These are phyloP conservation scores for Nephrotoma appendiculata DNA, from an alignment of 2,888 invertebrate species.

Conservation along the genomic window DNA sequence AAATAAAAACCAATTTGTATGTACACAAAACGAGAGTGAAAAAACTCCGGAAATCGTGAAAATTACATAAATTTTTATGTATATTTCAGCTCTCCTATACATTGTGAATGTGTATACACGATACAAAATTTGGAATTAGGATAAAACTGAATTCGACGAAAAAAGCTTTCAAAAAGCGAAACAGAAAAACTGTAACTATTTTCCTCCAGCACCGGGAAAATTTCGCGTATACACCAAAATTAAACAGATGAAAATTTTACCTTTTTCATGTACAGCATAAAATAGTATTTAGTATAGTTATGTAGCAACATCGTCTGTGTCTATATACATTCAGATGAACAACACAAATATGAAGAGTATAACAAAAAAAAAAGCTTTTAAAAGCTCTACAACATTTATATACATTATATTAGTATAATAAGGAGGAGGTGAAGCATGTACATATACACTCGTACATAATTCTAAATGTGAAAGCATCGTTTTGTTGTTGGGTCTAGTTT, in stretches of 20 bases:
- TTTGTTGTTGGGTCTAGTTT: background rate
- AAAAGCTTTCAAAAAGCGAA: background rate
- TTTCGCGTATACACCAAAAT: background rate
- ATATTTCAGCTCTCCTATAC: too few relatives aligned
- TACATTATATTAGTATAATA: background rate
- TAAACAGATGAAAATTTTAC: background rate
- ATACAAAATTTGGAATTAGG: background rate
- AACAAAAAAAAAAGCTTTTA: background rate
- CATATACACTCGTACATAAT: background rate
- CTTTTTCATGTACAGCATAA: background rate
- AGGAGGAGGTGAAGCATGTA: background rate
- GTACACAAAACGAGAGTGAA: too few relatives aligned
- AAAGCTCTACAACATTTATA: background rate
- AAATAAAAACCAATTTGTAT: too few relatives aligned
- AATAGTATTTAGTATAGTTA: background rate
- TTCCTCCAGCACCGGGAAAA: background rate
- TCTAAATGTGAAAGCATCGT: background rate
- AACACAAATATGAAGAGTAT: background rate
- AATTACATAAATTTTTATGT: too few relatives aligned
- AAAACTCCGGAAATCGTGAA: too few relatives aligned
- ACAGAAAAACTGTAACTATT: background rate
- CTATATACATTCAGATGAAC: background rate
- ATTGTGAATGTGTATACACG: background rate
- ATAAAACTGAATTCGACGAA: background rate
- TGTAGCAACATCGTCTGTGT: background rate